Evolutionary conservation across 37 sponge, comb jelly and placozoan species (phyloP), one percentile per base, ranked within the genome.

Genomic region (Geodia barretti): DNA sequence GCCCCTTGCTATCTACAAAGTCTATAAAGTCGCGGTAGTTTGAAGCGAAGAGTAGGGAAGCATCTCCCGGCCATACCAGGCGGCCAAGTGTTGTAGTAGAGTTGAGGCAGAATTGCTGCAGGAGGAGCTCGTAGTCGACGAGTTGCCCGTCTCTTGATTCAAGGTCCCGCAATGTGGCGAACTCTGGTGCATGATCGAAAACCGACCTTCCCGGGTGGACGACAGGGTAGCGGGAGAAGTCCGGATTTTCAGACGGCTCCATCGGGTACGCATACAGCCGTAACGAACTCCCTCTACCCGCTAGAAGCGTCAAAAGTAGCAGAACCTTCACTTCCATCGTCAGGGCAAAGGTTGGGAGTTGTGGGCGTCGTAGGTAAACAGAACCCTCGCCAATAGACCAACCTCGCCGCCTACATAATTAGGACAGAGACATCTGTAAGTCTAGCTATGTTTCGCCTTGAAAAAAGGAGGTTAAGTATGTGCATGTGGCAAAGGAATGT

Each of bases 201-300:
- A 43, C 61, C 0, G 71, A 68, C 0, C 38, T 58, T 19, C 77
- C 72, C 0, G 83, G 89, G 30, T 83, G 83, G 4, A 32, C 25
- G 25, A 88, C 78, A 5, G 60, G 28, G 31, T 88, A 88, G 41
- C 78, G 70, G 25, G 62, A 35, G 31, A 70, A 88, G 66, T 88
- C 89, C 25, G 82, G 89, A 39, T 81, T 60, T n/a, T 87, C 82
- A 30, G 20, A 64, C 26, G 82, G 88, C 24, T 76, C 71, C 47
- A 79, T 37, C 3, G 21, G 66, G 66, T 65, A 63, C 19, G 86
- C 66, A 36, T 86, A 86, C 40, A 86, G 25, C 24, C 75, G 41
- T 4, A 86, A 37, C 29, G 86, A 62, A 32, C 7, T 36, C 29
- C 72, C n/a, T n/a, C n/a, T n/a, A n/a, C n/a, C n/a, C n/a, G n/a